Base-by-base conservation (phyloP, 2,797 vertebrate genomes). In the Diceros bicornis region DNA sequence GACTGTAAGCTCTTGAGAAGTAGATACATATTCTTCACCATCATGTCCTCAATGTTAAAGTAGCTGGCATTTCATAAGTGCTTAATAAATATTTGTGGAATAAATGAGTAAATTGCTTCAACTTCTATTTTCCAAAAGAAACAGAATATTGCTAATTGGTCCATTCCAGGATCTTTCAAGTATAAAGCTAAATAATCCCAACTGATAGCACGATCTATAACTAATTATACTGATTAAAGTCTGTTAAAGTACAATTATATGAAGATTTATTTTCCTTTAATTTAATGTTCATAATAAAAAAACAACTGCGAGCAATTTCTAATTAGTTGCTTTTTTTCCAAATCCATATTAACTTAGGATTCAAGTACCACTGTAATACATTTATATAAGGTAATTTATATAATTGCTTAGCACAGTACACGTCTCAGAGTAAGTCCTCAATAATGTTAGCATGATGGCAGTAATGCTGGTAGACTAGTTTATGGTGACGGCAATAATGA, bases 201-300 rank as follows among this genome's bases (percentile, higher is more conserved):
- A 82, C 34, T 89, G 68, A 95, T 44, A 44, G 62, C 29, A 96
- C 72, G 84, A 93, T 92, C 64, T 96, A 74, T 87, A 97, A 93
- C 47, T 94, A 95, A 97, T 94, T 97, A 97, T 97, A 96, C 57
- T 21, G 92, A 82, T 97, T 97, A 93, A 97, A 96, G 92, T 97
- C 44, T 75, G 91, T 97, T 95, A 96, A 55, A 95, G 96, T 77
- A 61, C 75, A 97, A 97, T 96, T 97, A 89, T 62, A 92, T 74
- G 23, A 96, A 94, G 37, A 94, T 89, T 93, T 17, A 55, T 47
- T 77, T 97, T 96, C 81, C 96, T 94, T 83, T 4, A 23, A 77
- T 84, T 91, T 79, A 97, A 97, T 95, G 90, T 37, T 37, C 25
- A 93, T 85, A 91, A 95, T 87, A 93, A 94, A 89, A 93, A 87